These are phyloP conservation scores for Sclerurus mexicanus DNA, from an alignment of 2,113 vertebrate genomes.

Conservation along the genomic window DNA sequence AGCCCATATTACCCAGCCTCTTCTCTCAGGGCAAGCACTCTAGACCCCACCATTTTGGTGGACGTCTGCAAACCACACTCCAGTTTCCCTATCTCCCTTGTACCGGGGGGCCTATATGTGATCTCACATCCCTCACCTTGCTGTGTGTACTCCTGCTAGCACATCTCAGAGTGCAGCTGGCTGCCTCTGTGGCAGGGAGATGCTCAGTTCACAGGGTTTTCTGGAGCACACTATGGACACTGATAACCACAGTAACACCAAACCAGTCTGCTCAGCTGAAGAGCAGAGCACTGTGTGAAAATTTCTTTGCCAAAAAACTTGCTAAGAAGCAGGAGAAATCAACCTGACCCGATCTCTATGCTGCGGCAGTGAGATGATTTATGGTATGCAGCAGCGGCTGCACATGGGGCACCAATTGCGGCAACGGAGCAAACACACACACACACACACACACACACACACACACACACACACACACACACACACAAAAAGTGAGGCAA, in stretches of 20 bases:
- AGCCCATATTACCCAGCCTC: not conserved
- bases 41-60: not conserved
- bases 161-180: not conserved
- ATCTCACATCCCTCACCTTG: rapidly evolving
- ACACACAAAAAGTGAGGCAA: no score
- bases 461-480: no score
- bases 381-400: no score
- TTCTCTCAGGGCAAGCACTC: not conserved
- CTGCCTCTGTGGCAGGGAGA: not conserved
- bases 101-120: no score
- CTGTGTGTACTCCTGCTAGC: not conserved
- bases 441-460: no score
- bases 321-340: not conserved
- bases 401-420: no score
- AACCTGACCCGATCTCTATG: no score
- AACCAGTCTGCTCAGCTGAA: not conserved
- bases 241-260: not conserved
- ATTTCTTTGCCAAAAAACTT: not conserved
- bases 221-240: not conserved
- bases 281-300: rapidly evolving
- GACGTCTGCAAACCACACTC: not conserved
- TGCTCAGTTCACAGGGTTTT: not conserved
- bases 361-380: not conserved
- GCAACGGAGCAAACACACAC: no score
- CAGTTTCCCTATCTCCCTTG: not conserved